phyloP scores from a whole-genome alignment of 2,797 vertebrate genomes.

The Passerculus sandwichensis region DNA sequence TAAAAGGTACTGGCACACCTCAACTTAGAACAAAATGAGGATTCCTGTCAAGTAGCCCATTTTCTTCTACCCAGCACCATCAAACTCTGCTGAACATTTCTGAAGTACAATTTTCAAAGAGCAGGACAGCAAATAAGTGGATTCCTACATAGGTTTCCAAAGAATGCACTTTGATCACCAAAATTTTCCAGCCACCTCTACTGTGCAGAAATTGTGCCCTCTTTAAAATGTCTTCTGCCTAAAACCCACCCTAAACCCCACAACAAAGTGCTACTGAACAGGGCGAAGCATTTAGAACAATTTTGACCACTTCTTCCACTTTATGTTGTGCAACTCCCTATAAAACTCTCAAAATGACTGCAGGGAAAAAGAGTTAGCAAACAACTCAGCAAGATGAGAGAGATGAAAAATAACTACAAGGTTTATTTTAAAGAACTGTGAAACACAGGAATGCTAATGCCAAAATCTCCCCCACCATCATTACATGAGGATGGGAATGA shows the following conservation, averaged over 20 bases:
- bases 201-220: not conserved
- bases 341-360: not conserved
- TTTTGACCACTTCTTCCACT: not conserved
- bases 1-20: not conserved
- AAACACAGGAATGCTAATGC: not conserved
- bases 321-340: not conserved
- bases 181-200: not conserved
- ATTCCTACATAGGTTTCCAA: not conserved
- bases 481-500: not conserved
- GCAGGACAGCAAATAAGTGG: not conserved
- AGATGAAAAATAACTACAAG: not conserved
- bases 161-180: not conserved
- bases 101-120: not conserved
- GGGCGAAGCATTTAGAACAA: not conserved
- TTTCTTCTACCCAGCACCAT: not conserved
- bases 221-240: not conserved
- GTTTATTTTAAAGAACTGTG: not conserved
- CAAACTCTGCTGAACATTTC: not conserved
- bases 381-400: not conserved
- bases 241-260: not conserved
- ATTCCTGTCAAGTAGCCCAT: not conserved
- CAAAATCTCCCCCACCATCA: not conserved
- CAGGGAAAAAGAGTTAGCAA: not conserved
- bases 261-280: not conserved
- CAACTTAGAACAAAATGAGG: not conserved